A percentile compares a stretch with the other conserved stretches of the same genome.
Evolutionary conservation across 2,888 invertebrate species (phyloP).

Genomic region (Lordiphosa fenestrarum): DNA sequence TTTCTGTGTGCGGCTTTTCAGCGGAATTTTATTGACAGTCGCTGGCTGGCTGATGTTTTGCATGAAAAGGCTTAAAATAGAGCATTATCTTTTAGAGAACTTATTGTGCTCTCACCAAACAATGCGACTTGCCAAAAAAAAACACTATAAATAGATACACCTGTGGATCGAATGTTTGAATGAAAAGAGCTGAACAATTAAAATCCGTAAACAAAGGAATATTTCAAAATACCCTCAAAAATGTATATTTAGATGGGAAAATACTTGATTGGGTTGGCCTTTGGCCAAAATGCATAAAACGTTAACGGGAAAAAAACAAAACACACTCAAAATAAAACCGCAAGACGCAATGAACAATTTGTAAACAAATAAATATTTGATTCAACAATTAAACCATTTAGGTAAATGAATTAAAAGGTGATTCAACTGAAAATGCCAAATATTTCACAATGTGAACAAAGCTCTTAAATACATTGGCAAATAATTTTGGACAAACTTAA

Average conservation of each 20-base stretch:
- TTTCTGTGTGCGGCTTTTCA: conserved; percentile 2
- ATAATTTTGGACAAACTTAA: too few relatives aligned
- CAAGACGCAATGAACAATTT: not conserved
- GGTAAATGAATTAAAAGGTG: too few relatives aligned
- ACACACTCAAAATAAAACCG: conserved; percentile 16
- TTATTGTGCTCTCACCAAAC: not conserved
- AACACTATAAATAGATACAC: conserved; percentile 33
- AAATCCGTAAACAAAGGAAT: conserved; percentile 27
- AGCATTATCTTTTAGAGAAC: not conserved
- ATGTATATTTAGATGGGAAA: conserved; percentile 14
- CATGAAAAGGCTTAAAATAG: not conserved
- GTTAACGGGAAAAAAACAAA: conserved; percentile 35
- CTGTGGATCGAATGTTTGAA: conserved; percentile 34
- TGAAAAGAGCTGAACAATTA: conserved; percentile 11
- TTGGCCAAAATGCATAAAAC: conserved; percentile 44
- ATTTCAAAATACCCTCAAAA: conserved; percentile 9
- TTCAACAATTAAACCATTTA: too few relatives aligned
- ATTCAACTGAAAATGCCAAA: too few relatives aligned
- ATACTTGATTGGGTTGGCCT: conserved; percentile 40
- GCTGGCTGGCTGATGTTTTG: too few relatives aligned
- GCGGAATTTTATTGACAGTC: conserved; percentile 18
- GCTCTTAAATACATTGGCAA: too few relatives aligned
- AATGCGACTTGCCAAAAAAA: not conserved
- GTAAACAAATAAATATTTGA: not conserved
- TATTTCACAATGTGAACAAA: too few relatives aligned